Evolutionary conservation across 2,888 invertebrate species (phyloP), one percentile per base, ranked within the genome.

Genomic region (Germaria angustata): DNA sequence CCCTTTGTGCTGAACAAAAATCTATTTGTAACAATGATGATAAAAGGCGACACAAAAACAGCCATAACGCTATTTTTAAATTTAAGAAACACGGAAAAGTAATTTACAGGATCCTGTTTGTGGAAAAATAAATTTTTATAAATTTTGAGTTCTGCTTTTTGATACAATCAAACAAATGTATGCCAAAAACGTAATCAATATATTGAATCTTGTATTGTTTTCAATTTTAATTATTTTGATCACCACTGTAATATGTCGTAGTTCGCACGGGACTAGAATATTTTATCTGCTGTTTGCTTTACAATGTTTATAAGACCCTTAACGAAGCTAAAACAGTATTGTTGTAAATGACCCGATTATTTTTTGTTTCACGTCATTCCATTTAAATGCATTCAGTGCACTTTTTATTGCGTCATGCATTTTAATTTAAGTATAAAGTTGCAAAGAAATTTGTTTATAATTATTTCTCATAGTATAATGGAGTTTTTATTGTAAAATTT

Each of bases 401-500:
- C 17, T 71, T 66, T 7, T 9, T 73, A 63, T 81, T 83, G 83
- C 84, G 75, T 84, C 83, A 84, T 72, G 68, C 22, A 13, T 55
- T 68, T 53, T 76, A n/a, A 49, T 63, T 57, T 59, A 15, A 69
- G 15, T 17, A 34, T n/a, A n/a, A n/a, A n/a, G 44, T 24, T 1
- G 9, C 15, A 55, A 77, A 76, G 46, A 63, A 41, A 2, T 66
- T 65, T 69, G 9, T 20, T 59, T 65, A 36, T 68, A 28, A 17
- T 2, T 8, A 55, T 3, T 32, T 15, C 1, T 24, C 55, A n/a
- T 13, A 59, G 11, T 57, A 49, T 46, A 24, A 13, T 72, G 28
- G n/a, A 44, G 36, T 39, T 36, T 63, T 36, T 17, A 11, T 17
- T 55, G 20, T 15, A 46, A n/a, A 22, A 53, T 89, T 93, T 93